Percentiles rank a stretch among this genome's conserved stretches.
Conservation (phyloP, 1,140 invertebrate genomes). For the Campoletis sonorensis region DNA sequence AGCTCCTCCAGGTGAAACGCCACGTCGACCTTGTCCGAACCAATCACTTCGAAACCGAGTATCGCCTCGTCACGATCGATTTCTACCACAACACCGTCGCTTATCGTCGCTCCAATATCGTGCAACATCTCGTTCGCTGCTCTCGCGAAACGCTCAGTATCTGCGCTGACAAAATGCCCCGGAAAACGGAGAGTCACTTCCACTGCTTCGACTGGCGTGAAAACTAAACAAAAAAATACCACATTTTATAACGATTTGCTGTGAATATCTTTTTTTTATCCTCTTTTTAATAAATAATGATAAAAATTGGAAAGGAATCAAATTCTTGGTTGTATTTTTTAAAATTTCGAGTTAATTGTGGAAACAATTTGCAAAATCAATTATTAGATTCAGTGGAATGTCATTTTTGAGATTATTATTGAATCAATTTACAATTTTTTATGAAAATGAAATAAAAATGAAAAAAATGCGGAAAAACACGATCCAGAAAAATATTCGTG, state of each 20-base stretch:
- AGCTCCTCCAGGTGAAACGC: conserved; percentile 82
- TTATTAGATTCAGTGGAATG: no score
- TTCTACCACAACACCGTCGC: conserved; percentile 77
- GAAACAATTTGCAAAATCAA: no score
- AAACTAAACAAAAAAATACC: conserved; percentile 69
- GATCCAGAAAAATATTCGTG: no score
- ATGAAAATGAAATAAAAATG: no score
- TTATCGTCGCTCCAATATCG: conserved; percentile 77
- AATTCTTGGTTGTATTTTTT: no score
- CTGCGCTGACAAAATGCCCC: conserved; percentile 76
- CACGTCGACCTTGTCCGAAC: conserved; percentile 82
- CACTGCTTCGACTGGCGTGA: conserved; percentile 79
- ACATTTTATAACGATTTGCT: neutral
- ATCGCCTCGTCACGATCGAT: conserved; percentile 78
- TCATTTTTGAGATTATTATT: no score
- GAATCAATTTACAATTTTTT: no score
- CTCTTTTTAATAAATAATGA: no score
- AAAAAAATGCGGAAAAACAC: no score
- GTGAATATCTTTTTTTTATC: no score
- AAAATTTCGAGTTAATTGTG: no score
- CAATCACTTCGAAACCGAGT: conserved; percentile 80
- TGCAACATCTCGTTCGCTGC: conserved; percentile 76
- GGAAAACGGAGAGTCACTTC: conserved; percentile 81
- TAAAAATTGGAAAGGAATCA: no score
- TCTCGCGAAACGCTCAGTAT: conserved; percentile 76